Evolutionary conservation across 2,113 vertebrate genomes (phyloP).

Genomic region (Paratilapia polleni): DNA sequence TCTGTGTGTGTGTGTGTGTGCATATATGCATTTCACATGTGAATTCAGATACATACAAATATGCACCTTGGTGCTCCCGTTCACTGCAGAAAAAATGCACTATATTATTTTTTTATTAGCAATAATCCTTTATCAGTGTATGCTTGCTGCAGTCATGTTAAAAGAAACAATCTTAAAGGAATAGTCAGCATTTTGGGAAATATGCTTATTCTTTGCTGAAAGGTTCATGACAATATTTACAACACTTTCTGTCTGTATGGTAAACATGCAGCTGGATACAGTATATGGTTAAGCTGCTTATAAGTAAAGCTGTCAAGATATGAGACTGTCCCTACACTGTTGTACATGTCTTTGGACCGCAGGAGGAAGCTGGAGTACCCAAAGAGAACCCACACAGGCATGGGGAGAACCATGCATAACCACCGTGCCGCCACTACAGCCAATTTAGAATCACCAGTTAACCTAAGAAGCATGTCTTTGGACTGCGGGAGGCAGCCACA

Average conservation of each 20-base stretch:
- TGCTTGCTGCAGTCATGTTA: not conserved
- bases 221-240: not conserved
- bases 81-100: not conserved
- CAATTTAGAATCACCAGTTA: too few relatives aligned
- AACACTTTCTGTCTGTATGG: not conserved
- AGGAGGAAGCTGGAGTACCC: too few relatives aligned
- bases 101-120: not conserved
- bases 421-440: too few relatives aligned
- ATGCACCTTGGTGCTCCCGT: not conserved
- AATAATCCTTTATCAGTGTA: not conserved
- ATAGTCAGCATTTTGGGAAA: not conserved
- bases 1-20: not conserved
- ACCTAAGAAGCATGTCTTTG: too few relatives aligned
- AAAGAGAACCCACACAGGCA: too few relatives aligned
- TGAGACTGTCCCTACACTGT: not conserved
- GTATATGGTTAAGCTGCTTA: not conserved
- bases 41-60: slow-evolving; percentile 4
- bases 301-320: not conserved
- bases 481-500: too few relatives aligned
- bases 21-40: not conserved
- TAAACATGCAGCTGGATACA: not conserved
- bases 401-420: too few relatives aligned
- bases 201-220: not conserved
- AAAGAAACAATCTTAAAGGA: not conserved
- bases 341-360: not conserved